Evolutionary conservation across 37 sponge, comb jelly and placozoan species (phyloP).

Genomic region (Hormiphora californensis): DNA sequence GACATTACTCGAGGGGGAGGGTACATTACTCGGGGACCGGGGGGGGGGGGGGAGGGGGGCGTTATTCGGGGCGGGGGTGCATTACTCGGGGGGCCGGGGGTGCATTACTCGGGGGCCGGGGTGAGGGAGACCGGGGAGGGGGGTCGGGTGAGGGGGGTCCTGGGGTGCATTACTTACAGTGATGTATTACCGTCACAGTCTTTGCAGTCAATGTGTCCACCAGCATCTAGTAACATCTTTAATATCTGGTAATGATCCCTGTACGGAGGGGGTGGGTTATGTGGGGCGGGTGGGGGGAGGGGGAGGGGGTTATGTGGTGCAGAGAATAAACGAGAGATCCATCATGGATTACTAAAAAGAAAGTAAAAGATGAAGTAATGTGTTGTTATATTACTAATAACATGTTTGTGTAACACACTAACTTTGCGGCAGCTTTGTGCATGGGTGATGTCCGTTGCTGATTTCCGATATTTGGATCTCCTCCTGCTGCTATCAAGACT

Average conservation of each 20-base stretch:
- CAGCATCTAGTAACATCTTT: background rate
- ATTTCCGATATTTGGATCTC: slow-evolving; percentile 21
- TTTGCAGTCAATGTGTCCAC: background rate
- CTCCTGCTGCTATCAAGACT: background rate
- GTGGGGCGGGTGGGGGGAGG: background rate
- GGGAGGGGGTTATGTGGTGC: no score
- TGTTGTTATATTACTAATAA: background rate
- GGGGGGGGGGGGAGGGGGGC: no score
- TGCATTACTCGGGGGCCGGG: no score
- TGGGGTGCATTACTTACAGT: background rate
- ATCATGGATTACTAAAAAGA: no score
- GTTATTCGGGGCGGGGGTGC: no score
- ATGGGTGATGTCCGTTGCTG: background rate
- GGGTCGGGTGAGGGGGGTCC: no score
- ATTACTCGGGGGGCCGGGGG: no score
- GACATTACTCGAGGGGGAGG: no score
- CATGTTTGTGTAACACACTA: background rate
- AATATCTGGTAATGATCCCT: slow-evolving; percentile 33
- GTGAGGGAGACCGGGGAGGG: no score
- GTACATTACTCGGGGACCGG: no score
- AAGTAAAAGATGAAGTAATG: no score
- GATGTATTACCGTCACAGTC: slow-evolving; percentile 33
- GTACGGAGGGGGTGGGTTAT: background rate
- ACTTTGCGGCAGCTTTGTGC: slow-evolving; percentile 45
- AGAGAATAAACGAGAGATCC: no score